Evolutionary conservation across 2,113 vertebrate species (phyloP).

Genomic region (Rafetus swinhoei): DNA sequence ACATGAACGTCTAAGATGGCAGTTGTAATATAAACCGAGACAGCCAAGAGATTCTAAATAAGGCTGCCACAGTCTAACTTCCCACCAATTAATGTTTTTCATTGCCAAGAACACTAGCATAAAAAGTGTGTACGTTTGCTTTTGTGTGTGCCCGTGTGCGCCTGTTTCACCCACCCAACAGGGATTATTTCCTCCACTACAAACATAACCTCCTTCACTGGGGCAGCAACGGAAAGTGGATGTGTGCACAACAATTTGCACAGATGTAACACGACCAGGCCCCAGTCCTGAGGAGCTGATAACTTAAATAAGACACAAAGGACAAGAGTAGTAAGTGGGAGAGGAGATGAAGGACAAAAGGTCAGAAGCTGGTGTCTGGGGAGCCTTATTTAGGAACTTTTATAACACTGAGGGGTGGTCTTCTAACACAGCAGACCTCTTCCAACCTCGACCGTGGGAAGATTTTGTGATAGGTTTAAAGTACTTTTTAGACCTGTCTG

Average conservation of each 20-base stretch:
- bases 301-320: not conserved
- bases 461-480: not conserved
- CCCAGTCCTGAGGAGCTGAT: not conserved
- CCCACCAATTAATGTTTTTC: not conserved
- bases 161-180: not conserved
- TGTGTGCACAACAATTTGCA: rapidly evolving
- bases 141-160: not conserved
- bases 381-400: not conserved
- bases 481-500: constrained; percentile 28
- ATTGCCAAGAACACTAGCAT: not conserved
- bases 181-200: not conserved
- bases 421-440: not conserved
- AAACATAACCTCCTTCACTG: not conserved
- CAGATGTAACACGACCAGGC: not conserved
- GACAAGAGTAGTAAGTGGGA: rapidly evolving
- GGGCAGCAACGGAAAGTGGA: not conserved
- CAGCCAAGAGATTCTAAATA: not conserved
- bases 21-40: not conserved
- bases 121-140: not conserved
- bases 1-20: not conserved
- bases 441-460: not conserved
- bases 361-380: not conserved
- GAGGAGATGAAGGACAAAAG: not conserved
- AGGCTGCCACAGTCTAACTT: not conserved
- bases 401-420: not conserved